These are phyloP conservation scores for Microchirus variegatus DNA, from an alignment of 2,797 vertebrate species.

Conservation along the genomic window DNA sequence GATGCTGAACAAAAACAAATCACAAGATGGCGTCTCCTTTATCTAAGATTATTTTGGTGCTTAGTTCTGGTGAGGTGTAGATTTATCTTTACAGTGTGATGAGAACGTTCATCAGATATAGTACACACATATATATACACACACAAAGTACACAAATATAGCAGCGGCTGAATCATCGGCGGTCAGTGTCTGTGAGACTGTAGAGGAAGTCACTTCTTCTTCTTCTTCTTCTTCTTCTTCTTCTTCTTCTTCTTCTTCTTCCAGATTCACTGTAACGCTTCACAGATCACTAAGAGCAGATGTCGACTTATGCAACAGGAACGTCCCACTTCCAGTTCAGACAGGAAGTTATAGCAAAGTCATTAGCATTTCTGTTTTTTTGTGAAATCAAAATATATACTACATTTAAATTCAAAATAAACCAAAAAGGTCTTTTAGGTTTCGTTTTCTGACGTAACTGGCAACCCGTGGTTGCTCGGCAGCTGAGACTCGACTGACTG, in stretches of 20 bases:
- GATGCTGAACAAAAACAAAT: too few species aligned
- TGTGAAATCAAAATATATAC: too few species aligned
- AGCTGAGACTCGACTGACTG: too few species aligned
- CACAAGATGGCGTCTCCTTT: too few species aligned
- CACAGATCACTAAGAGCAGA: neutral
- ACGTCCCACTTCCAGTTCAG: neutral
- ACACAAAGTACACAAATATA: neutral
- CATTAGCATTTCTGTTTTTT: neutral
- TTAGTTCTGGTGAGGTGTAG: too few species aligned
- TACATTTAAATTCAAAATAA: too few species aligned
- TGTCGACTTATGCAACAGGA: constrained; percentile 1
- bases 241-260: neutral
- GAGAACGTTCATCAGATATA: too few species aligned
- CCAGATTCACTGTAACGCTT: neutral
- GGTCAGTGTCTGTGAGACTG: neutral
- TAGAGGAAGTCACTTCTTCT: neutral
- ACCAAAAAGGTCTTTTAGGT: too few species aligned
- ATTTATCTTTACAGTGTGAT: neutral
- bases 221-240: neutral
- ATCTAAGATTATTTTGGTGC: too few species aligned
- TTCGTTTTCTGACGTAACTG: too few species aligned
- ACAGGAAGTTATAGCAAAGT: neutral
- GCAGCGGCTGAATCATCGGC: neutral
- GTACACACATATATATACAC: neutral
- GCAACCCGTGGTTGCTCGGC: too few species aligned